Conservation (phyloP, 1,140 invertebrate genomes). For the Microvelia longipes region DNA sequence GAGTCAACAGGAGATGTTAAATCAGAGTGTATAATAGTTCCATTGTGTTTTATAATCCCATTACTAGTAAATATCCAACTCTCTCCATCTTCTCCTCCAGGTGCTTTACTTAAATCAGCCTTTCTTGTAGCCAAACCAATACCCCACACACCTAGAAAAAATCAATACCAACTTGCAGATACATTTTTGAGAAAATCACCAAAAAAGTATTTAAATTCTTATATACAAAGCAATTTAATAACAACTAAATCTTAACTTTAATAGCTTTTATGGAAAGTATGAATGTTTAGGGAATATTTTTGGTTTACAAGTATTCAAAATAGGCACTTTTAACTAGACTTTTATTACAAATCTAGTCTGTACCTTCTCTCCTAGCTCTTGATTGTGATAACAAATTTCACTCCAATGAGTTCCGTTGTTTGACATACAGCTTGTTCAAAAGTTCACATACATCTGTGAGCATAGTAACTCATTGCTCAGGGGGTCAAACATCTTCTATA, state of each 20-base stretch:
- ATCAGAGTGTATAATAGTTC: slow-evolving; percentile 25
- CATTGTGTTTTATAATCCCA: slow-evolving; percentile 65
- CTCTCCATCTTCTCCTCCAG: slow-evolving; percentile 69
- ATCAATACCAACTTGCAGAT: background rate
- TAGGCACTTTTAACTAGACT: background rate
- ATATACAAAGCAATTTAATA: background rate
- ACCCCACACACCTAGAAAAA: slow-evolving; percentile 58
- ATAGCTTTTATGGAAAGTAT: background rate
- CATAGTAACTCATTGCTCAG: no score
- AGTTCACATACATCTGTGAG: no score
- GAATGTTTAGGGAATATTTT: background rate
- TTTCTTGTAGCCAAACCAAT: slow-evolving; percentile 80
- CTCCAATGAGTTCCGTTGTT: no score
- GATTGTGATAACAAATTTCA: no score
- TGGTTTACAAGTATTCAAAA: background rate
- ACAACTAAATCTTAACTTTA: background rate
- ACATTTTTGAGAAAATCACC: background rate
- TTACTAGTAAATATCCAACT: slow-evolving; percentile 89
- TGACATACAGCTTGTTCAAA: no score
- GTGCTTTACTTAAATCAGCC: slow-evolving; percentile 67
- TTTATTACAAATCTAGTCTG: no score
- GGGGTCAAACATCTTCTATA: no score
- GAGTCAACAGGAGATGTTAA: slow-evolving; percentile 70
- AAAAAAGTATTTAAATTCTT: background rate
- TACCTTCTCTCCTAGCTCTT: no score